These are phyloP conservation scores for Campoplex capitator DNA, from an alignment of 2,888 invertebrate species.

Conservation along the genomic window DNA sequence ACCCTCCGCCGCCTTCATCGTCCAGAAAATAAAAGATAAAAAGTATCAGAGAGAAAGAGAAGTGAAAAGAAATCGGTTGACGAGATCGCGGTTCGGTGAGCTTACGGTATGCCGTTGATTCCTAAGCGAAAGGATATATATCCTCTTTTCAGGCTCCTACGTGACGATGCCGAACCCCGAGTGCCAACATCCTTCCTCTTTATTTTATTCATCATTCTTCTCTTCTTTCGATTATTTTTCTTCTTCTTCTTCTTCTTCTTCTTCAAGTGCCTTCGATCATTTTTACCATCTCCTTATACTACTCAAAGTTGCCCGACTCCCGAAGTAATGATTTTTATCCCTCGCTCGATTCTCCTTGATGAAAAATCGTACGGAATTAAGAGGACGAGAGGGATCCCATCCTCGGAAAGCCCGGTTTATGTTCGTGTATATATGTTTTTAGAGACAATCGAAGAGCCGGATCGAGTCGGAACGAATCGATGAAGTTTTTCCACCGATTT, in stretches of 20 bases:
- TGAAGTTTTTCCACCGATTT: background rate
- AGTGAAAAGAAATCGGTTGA: slow-evolving; percentile 64
- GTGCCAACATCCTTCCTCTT: slow-evolving; percentile 39
- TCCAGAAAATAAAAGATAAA: background rate
- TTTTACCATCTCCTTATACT: slow-evolving; percentile 37
- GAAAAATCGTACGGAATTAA: slow-evolving; percentile 46
- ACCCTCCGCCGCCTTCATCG: slow-evolving; percentile 1
- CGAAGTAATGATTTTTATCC: slow-evolving; percentile 39
- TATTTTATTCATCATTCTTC: slow-evolving; percentile 45
- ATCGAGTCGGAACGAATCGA: background rate
- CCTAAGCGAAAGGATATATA: slow-evolving; percentile 45
- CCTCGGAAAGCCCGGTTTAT: background rate
- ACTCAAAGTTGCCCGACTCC: slow-evolving; percentile 24
- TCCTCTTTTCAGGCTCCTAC: slow-evolving; percentile 53
- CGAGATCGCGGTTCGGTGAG: slow-evolving; percentile 62
- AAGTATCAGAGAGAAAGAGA: background rate
- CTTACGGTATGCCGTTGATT: slow-evolving; percentile 63
- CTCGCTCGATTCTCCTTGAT: slow-evolving; percentile 32
- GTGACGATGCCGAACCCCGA: slow-evolving; percentile 62
- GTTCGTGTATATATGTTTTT: slow-evolving; percentile 3
- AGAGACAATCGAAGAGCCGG: background rate
- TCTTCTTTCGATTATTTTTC: slow-evolving; percentile 48
- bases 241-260: slow-evolving; percentile 12
- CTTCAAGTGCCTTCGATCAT: slow-evolving; percentile 8
- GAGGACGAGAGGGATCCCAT: background rate